Conservation (phyloP, 2,797 vertebrate species). For the Acanthurus leucopareius region DNA sequence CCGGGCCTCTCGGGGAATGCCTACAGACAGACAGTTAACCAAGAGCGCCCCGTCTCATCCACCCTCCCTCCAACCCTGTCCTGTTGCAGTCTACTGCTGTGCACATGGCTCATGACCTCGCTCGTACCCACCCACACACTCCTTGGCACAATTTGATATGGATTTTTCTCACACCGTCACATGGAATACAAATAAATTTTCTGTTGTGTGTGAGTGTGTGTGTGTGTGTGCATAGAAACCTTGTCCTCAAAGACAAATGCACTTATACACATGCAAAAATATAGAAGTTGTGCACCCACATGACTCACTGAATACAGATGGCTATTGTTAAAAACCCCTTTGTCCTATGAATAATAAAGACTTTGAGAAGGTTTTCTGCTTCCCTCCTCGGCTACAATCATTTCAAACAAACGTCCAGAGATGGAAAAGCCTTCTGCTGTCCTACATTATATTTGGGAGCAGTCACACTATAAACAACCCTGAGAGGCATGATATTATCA, state of each 20-base stretch:
- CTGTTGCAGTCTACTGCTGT: constrained; percentile 45
- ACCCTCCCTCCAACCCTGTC: constrained; percentile 36
- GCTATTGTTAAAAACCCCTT: constrained; percentile 44
- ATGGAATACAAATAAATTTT: constrained; percentile 4
- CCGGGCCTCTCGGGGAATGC: constrained; percentile 38
- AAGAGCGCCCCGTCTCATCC: constrained; percentile 9
- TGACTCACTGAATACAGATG: constrained; percentile 33
- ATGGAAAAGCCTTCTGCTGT: constrained; percentile 17
- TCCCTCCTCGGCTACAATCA: constrained; percentile 24
- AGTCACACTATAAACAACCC: constrained; percentile 52
- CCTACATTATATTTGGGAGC: constrained; percentile 37
- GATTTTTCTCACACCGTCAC: constrained; percentile 29
- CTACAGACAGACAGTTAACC: constrained; percentile 39
- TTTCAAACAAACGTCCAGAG: constrained; percentile 33
- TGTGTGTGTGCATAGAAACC: neutral
- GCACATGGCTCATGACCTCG: constrained; percentile 41
- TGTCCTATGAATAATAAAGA: constrained; percentile 34
- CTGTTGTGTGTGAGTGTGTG: neutral
- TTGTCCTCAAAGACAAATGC: constrained; percentile 16
- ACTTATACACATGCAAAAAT: constrained; percentile 12
- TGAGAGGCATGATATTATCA: constrained; percentile 67
- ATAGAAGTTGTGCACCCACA: constrained; percentile 13
- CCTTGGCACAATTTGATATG: constrained; percentile 34
- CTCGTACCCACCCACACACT: constrained; percentile 36
- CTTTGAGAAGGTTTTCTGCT: constrained; percentile 23